A percentile compares a stretch with the other conserved stretches of the same genome.
phyloP scores from a whole-genome alignment of 2,797 vertebrate genomes.

The Chromobotia macracanthus region DNA sequence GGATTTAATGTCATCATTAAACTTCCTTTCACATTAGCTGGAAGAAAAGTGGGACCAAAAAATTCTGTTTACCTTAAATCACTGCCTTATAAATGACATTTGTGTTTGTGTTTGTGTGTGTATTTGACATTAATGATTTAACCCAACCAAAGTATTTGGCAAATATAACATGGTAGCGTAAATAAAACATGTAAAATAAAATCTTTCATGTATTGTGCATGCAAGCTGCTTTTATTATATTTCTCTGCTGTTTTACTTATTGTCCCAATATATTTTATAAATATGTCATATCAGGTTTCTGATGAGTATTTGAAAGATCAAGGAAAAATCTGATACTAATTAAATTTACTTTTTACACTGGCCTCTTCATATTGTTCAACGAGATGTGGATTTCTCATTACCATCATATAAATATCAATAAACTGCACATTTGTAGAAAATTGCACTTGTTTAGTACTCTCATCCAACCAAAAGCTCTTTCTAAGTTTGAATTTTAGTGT shows the following conservation, averaged over 20 bases:
- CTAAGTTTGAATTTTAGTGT: too few relatives aligned
- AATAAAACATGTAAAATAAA: not conserved
- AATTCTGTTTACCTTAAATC: not conserved
- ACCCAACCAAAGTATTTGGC: constrained; percentile 20
- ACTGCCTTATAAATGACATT: constrained; percentile 1
- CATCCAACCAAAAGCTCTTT: too few relatives aligned
- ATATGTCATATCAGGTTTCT: too few relatives aligned
- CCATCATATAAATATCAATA: too few relatives aligned
- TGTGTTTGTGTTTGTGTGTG: not conserved
- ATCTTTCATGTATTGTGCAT: not conserved
- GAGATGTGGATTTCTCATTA: too few relatives aligned
- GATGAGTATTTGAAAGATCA: too few relatives aligned
- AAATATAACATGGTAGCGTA: not conserved
- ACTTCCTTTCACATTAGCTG: not conserved
- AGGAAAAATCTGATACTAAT: too few relatives aligned
- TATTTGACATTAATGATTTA: not conserved
- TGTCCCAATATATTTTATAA: too few relatives aligned
- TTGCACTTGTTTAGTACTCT: too few relatives aligned
- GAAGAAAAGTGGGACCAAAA: constrained; percentile 1
- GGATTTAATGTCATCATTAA: not conserved
- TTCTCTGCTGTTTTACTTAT: not conserved
- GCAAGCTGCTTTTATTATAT: not conserved
- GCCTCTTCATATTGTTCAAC: too few relatives aligned
- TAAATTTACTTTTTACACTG: too few relatives aligned
- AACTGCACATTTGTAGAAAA: too few relatives aligned